These are phyloP conservation scores for Bursaphelenchus mucronatus DNA, from an alignment of 1,140 invertebrate species.

Conservation along the genomic window DNA sequence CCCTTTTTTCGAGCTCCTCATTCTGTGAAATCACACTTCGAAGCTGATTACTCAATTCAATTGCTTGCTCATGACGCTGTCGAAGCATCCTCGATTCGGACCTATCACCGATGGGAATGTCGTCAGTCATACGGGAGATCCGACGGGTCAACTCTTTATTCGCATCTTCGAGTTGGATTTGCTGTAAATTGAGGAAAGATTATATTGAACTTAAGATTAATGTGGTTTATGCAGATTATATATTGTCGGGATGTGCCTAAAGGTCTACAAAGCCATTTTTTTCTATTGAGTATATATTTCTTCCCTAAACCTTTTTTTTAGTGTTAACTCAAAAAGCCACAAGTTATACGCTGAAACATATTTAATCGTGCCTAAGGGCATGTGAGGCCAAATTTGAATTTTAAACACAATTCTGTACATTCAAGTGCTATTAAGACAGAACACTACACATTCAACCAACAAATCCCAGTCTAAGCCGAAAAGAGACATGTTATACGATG, in stretches of 20 bases:
- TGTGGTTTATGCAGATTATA: too few relatives aligned
- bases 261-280: conserved; percentile 22
- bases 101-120: conserved; percentile 25
- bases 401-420: too few relatives aligned
- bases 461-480: not conserved
- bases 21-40: conserved; percentile 48
- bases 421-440: too few relatives aligned
- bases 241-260: too few relatives aligned
- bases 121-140: conserved; percentile 44
- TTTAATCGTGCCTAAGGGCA: too few relatives aligned
- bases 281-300: conserved; percentile 27
- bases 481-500: not conserved
- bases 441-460: not conserved
- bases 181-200: conserved; percentile 32
- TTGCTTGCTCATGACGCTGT: conserved; percentile 55
- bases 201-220: not conserved
- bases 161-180: conserved; percentile 55
- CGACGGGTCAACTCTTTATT: conserved; percentile 54
- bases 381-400: too few relatives aligned
- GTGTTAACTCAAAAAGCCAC: not conserved
- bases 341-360: conserved; percentile 27
- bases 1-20: conserved; percentile 51
- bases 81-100: conserved; percentile 54
- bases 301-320: conserved; percentile 13
- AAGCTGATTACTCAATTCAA: conserved; percentile 41